Conservation (phyloP, 2,797 vertebrate genomes). For the Graptemys geographica region DNA sequence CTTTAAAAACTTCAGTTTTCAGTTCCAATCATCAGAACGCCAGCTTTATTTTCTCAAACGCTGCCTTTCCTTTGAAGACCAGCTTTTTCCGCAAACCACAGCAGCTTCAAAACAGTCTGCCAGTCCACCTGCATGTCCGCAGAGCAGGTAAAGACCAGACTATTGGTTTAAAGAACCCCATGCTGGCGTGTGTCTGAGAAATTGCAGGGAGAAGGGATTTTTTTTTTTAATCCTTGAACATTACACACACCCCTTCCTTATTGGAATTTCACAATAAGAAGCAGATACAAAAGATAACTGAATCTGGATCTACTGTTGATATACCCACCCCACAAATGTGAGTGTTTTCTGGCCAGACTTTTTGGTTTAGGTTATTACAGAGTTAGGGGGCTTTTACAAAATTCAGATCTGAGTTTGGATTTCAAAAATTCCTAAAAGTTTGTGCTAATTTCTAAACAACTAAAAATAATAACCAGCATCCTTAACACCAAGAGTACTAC, state of each 20-base stretch:
- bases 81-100: background rate
- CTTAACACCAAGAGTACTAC: background rate
- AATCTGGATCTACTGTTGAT: background rate
- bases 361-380: background rate
- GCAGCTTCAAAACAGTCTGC: background rate
- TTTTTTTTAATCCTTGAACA: background rate
- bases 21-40: background rate
- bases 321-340: background rate
- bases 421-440: background rate
- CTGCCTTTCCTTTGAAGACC: background rate
- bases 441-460: background rate
- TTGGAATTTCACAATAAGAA: background rate
- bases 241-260: background rate
- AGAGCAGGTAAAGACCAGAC: background rate
- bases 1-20: background rate
- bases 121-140: background rate
- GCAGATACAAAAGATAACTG: background rate
- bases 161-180: background rate
- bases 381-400: background rate
- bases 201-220: constrained; percentile 1
- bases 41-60: constrained; percentile 6
- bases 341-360: background rate
- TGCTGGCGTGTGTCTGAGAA: background rate
- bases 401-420: background rate
- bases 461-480: background rate